These are phyloP conservation scores for Smittia sp. DNA, from an alignment of 2,888 invertebrate genomes.

Conservation along the genomic window DNA sequence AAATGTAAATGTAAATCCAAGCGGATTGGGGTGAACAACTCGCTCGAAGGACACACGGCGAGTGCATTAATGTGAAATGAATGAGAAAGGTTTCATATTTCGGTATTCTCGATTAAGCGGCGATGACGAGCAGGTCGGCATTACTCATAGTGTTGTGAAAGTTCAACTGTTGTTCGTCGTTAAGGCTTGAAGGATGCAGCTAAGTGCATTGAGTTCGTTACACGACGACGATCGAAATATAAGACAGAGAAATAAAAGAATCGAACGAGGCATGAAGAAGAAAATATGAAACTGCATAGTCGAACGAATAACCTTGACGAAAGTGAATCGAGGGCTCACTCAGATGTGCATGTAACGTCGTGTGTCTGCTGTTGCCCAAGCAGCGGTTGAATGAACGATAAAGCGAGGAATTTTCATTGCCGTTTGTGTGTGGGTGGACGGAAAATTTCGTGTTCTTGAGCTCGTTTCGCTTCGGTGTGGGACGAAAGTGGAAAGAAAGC, in stretches of 20 bases:
- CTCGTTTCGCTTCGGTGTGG: background rate
- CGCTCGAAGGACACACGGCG: constrained; percentile 24
- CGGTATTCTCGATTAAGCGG: constrained; percentile 1
- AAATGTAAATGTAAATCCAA: constrained; percentile 16
- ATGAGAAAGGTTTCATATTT: background rate
- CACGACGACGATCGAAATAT: background rate
- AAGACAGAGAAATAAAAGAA: background rate
- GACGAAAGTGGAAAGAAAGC: background rate
- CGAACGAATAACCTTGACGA: constrained; percentile 27
- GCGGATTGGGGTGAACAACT: constrained; percentile 35
- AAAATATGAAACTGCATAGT: constrained; percentile 14
- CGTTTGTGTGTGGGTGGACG: no score
- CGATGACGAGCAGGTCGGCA: background rate
- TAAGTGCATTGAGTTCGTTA: no score
- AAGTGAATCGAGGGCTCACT: constrained; percentile 25
- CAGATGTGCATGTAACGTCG: background rate
- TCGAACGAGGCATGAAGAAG: background rate
- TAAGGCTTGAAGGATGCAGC: no score
- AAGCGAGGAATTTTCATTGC: background rate
- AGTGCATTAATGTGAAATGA: constrained; percentile 31
- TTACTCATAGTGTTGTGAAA: constrained; percentile 10
- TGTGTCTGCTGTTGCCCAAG: background rate
- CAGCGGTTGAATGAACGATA: constrained; percentile 27
- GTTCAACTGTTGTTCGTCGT: background rate
- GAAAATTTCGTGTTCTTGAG: no score